phyloP scores from a whole-genome alignment of 1,140 invertebrate species.

The Drosophila insularis region DNA sequence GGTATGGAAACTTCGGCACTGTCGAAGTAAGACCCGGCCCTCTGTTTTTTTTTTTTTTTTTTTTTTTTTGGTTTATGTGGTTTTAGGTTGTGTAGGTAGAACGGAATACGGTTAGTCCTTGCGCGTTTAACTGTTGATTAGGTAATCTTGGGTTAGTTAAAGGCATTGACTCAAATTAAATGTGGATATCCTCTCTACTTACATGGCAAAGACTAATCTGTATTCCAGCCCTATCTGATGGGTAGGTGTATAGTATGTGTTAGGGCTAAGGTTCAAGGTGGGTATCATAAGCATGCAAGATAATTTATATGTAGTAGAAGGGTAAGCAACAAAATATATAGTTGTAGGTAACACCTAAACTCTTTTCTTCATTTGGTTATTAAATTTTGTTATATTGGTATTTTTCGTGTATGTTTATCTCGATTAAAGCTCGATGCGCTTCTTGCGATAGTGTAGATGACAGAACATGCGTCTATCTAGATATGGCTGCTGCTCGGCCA shows the following conservation, averaged over 20 bases:
- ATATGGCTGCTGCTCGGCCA: slow-evolving; percentile 68
- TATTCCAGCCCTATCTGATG: slow-evolving; percentile 65
- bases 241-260: slow-evolving; percentile 12
- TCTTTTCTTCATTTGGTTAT: slow-evolving; percentile 17
- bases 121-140: slow-evolving; percentile 69
- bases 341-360: not conserved
- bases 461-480: slow-evolving; percentile 78
- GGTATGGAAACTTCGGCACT: no score
- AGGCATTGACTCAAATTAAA: slow-evolving; percentile 28
- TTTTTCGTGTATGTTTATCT: not conserved
- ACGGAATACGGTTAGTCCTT: slow-evolving; percentile 81
- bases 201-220: slow-evolving; percentile 82
- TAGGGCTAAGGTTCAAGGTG: not conserved
- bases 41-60: slow-evolving; percentile 13
- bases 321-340: slow-evolving; percentile 5
- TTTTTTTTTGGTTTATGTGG: slow-evolving; percentile 7
- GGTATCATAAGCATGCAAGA: slow-evolving; percentile 39
- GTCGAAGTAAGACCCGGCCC: slow-evolving; percentile 36
- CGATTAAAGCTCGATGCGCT: slow-evolving; percentile 64
- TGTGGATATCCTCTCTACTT: slow-evolving; percentile 68
- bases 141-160: slow-evolving; percentile 70
- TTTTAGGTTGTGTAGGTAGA: slow-evolving; percentile 9
- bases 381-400: not conserved
- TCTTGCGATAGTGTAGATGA: slow-evolving; percentile 76
- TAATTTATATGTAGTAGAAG: slow-evolving; percentile 5